Base-by-base conservation (phyloP, 2,888 invertebrate species). In the Conistra vaccinii region DNA sequence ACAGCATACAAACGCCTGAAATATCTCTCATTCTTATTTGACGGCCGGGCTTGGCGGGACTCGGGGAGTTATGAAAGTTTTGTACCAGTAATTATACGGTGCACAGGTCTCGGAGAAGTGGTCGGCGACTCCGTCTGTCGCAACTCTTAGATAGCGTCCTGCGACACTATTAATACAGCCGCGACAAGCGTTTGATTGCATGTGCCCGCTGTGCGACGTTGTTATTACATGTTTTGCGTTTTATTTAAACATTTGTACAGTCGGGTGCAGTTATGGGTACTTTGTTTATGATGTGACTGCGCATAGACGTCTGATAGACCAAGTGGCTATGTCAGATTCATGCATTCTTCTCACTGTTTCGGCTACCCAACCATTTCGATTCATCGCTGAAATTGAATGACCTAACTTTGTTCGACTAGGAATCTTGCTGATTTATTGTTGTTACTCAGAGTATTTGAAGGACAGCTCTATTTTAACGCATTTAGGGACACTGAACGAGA, bases 11-110 rank as follows among this genome's bases (percentile, higher is more conserved):
- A 91, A 90, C 90, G 90, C 87, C 91, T 94, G 94, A 94, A 94
- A 94, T 95, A 94, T 95, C 91, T 94, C 92, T 94, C 93, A 94
- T 95, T 95, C 93, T 93, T 92, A 93, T 93, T 92, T 92, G 93
- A 93, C 90, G 89, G 76, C 77, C 85, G 86, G 87, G 84, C 85
- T 77, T 63, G 79, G 83, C 80, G 69, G 39, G 17, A 39, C 53
- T 32, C 45, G 55, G 68, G 84, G 89, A 90, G 92, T 94, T 95
- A 95, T 95, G 94, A 94, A 94, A 94, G 93, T 94, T 94, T 94
- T 91, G 92, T 90, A 90, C 90, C 89, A 90, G 90, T 96, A 95
- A 95, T 96, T 95, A 94, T 91, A 94, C 82, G 89, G 91, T 83
- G 82, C 69, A 63, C 90, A 87, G 88, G 83, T 69, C 76, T 82